phyloP scores from a whole-genome alignment of 2,888 invertebrate genomes.

The Rhogogaster chlorosoma region DNA sequence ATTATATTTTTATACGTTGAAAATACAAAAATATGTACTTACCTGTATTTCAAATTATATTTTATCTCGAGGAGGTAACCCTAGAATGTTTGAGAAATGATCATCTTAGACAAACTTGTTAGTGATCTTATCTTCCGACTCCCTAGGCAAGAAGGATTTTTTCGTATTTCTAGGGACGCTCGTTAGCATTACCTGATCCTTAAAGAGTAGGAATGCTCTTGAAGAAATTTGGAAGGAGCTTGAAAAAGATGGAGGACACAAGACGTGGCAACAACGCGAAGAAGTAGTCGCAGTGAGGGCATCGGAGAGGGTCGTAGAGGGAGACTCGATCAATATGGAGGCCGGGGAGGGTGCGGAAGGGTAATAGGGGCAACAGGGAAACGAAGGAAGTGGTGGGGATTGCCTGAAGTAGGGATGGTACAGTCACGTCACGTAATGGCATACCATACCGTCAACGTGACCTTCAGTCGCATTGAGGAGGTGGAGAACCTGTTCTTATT shows the following conservation, averaged over 20 bases:
- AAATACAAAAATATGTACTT: too few relatives aligned
- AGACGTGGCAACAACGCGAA: constrained; percentile 70
- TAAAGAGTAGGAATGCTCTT: neutral
- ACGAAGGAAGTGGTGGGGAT: constrained; percentile 22
- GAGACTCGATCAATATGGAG: constrained; percentile 74
- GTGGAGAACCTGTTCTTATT: neutral
- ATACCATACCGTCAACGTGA: constrained; percentile 26
- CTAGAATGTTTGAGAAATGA: neutral
- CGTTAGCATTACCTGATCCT: neutral
- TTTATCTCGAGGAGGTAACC: too few relatives aligned
- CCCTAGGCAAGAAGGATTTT: neutral
- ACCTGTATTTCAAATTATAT: too few relatives aligned
- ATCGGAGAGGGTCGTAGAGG: constrained; percentile 56
- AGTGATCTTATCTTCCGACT: neutral
- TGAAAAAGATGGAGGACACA: constrained; percentile 15
- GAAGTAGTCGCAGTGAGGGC: constrained; percentile 55
- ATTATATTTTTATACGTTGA: too few relatives aligned
- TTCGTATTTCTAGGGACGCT: neutral
- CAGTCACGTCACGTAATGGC: constrained; percentile 31
- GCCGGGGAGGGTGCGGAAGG: constrained; percentile 53
- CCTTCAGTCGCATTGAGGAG: neutral
- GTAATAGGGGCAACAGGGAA: constrained; percentile 23
- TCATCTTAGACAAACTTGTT: neutral
- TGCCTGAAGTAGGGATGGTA: neutral
- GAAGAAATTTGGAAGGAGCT: neutral